These are phyloP conservation scores for Stenotaenia linearis DNA, from an alignment of 2,888 invertebrate genomes.

Conservation along the genomic window DNA sequence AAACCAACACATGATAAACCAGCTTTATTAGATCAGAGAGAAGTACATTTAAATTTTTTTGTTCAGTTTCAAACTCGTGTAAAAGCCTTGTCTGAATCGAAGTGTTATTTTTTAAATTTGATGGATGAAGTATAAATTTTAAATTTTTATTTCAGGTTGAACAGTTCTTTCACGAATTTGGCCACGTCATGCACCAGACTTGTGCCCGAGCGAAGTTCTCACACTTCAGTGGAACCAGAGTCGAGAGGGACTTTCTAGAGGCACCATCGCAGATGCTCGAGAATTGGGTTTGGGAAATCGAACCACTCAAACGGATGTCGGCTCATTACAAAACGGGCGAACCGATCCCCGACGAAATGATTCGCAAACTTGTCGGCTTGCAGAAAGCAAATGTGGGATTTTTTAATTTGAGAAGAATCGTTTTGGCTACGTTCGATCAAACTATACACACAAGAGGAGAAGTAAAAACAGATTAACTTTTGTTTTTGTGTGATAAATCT, in stretches of 20 bases:
- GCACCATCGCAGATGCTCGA: slow-evolving; percentile 54
- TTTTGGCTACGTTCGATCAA: slow-evolving; percentile 51
- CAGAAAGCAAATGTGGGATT: slow-evolving; percentile 50
- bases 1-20: slow-evolving; percentile 50
- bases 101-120: too few species aligned
- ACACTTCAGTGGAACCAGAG: slow-evolving; percentile 50
- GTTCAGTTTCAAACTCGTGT: too few species aligned
- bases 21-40: slow-evolving; percentile 51
- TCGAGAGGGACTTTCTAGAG: slow-evolving; percentile 54
- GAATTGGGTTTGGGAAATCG: slow-evolving; percentile 54
- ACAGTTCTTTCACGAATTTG: slow-evolving; percentile 54
- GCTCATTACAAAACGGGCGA: slow-evolving; percentile 46
- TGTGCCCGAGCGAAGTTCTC: slow-evolving; percentile 49
- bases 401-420: slow-evolving; percentile 51
- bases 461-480: slow-evolving; percentile 34
- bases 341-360: slow-evolving; percentile 48
- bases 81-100: too few species aligned
- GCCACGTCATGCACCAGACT: slow-evolving; percentile 53
- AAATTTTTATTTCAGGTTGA: slow-evolving; percentile 47
- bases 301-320: slow-evolving; percentile 50
- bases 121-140: too few species aligned
- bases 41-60: too few species aligned
- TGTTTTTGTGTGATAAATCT: not conserved
- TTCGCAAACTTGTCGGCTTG: slow-evolving; percentile 48
- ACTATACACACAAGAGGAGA: slow-evolving; percentile 45